These are phyloP conservation scores for Chionodraco myersi DNA, from an alignment of 2,113 vertebrate species.

Conservation along the genomic window DNA sequence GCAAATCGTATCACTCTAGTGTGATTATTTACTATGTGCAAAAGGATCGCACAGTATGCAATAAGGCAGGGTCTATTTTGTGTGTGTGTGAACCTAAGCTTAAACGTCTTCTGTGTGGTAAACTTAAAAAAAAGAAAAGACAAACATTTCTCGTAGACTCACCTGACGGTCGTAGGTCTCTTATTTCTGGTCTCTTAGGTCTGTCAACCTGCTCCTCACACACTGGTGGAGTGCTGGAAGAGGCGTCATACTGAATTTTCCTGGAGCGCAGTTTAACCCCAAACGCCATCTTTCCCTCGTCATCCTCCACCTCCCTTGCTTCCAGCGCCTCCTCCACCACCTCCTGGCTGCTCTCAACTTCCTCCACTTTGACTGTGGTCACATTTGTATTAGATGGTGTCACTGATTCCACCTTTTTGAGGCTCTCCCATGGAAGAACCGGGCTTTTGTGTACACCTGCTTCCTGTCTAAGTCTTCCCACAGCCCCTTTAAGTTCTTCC, in stretches of 20 bases:
- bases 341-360: conserved; percentile 48
- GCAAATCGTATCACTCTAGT: conserved; percentile 40
- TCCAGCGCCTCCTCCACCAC: conserved; percentile 42
- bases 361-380: conserved; percentile 10
- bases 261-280: conserved; percentile 92
- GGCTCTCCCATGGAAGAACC: conserved; percentile 40
- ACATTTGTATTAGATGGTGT: conserved; percentile 23
- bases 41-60: background rate
- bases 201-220: conserved; percentile 74
- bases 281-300: conserved; percentile 84
- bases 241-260: conserved; percentile 77
- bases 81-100: background rate
- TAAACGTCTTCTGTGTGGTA: background rate
- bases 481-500: conserved; percentile 44
- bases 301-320: conserved; percentile 48
- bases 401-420: conserved; percentile 45
- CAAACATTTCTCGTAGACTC: conserved; percentile 69
- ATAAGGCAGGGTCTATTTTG: background rate
- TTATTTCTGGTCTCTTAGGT: conserved; percentile 42
- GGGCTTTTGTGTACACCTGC: conserved; percentile 21
- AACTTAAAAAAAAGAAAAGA: too few relatives aligned
- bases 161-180: conserved; percentile 81
- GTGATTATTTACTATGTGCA: conserved; percentile 43
- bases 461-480: conserved; percentile 43
- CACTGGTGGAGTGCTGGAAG: conserved; percentile 64